Evolutionary conservation across 2,888 invertebrate species (phyloP), one percentile per base, ranked within the genome.

Genomic region (Arctia plantaginis): DNA sequence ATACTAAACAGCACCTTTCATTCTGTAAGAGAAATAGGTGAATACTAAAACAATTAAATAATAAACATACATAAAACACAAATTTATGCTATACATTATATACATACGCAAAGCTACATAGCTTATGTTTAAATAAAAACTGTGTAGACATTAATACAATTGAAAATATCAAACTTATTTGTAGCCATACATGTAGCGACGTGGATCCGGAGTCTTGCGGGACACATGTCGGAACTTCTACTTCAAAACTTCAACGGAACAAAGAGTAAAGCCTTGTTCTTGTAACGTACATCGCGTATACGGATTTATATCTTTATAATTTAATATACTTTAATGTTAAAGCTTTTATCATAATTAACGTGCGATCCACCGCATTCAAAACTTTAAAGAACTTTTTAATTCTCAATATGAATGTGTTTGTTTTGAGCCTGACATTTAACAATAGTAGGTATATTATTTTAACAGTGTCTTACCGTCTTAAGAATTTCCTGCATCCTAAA

Each of bases 211-310:
- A 89, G 88, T 88, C 90, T 92, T 89, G 87, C 88, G 90, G 87
- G 92, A 93, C 93, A 93, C 90, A 90, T 92, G 94, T 93, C 90
- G 90, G 90, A 94, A 94, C 90, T 94, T 94, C 87, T 83, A 80
- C 90, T 87, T 84, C 85, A 88, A 92, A 95, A 94, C 91, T 94
- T 92, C 84, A 85, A 85, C 84, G 86, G 90, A 87, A 84, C 90
- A 87, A 91, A 93, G 92, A 91, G 93, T 88, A 90, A 91, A 93
- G 90, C 87, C 92, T 88, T 94, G 94, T 94, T 90, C 87, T 83
- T 82, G 85, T 89, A 88, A 87, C 88, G 87, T 86, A 86, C 66
- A 64, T 65, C 35, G 20, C 80, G 80, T 83, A 86, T 81, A 82
- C 82, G 83, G 84, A 87, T 85, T 86, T 83, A 84, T 85, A 85